Conservation (phyloP, 1,140 invertebrate genomes). For the Heterodera carotae region DNA sequence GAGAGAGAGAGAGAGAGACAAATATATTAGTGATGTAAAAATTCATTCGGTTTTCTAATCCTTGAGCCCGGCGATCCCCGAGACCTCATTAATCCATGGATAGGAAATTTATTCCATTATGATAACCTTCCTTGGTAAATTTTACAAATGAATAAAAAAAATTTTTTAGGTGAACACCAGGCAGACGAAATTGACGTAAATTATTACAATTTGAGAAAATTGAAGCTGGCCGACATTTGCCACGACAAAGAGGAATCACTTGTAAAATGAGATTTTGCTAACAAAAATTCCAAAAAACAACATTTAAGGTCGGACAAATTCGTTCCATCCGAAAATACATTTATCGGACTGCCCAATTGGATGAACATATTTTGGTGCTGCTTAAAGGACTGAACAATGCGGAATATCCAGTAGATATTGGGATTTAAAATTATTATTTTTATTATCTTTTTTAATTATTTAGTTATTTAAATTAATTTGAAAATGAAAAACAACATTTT, state of each 20-base stretch:
- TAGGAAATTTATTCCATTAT: no score
- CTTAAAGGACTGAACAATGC: slow-evolving; percentile 55
- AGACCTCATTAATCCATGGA: no score
- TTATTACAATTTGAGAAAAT: slow-evolving; percentile 52
- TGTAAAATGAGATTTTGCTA: slow-evolving; percentile 39
- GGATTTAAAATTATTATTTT: slow-evolving; percentile 5
- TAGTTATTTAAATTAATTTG: slow-evolving; percentile 1
- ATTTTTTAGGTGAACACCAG: slow-evolving; percentile 52
- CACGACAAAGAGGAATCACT: slow-evolving; percentile 53
- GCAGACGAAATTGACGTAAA: slow-evolving; percentile 49
- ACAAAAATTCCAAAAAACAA: background rate
- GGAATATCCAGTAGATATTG: slow-evolving; percentile 39
- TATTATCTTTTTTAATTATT: slow-evolving; percentile 34
- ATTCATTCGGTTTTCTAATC: no score
- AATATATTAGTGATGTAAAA: no score
- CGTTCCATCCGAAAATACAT: slow-evolving; percentile 49
- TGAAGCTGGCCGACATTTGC: slow-evolving; percentile 46
- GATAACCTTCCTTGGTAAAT: no score
- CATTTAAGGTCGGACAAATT: slow-evolving; percentile 47
- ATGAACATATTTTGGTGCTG: slow-evolving; percentile 55
- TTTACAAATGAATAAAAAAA: no score
- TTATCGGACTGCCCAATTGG: slow-evolving; percentile 51
- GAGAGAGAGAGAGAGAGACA: no score
- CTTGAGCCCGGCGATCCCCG: no score
- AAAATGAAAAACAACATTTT: slow-evolving; percentile 28